Evolutionary conservation across 2,113 vertebrate genomes (phyloP).

Genomic region (Saccopteryx bilineata): DNA sequence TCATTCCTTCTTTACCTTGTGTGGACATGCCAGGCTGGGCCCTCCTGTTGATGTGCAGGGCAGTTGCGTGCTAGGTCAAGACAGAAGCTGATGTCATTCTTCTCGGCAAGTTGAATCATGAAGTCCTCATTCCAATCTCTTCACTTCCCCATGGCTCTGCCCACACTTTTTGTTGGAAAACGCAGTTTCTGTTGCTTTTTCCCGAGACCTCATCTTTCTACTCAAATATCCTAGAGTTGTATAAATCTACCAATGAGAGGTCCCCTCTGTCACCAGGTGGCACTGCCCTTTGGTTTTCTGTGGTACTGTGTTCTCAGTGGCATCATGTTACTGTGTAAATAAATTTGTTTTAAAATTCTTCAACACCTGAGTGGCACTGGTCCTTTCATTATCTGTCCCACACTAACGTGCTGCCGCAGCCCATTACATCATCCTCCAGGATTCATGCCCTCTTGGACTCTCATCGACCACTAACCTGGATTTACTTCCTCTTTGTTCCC

Average conservation of each 20-base stretch:
- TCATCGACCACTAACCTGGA: background rate
- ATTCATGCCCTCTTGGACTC: background rate
- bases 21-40: constrained; percentile 72
- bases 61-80: constrained; percentile 66
- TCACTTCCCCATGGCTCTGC: constrained; percentile 62
- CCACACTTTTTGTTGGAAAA: constrained; percentile 79
- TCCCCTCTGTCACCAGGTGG: constrained; percentile 83
- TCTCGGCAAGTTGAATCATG: constrained; percentile 62
- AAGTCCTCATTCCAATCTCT: constrained; percentile 72
- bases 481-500: background rate
- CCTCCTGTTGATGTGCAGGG: constrained; percentile 83
- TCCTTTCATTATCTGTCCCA: background rate
- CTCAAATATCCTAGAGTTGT: constrained; percentile 82
- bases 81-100: background rate
- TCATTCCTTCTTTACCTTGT: constrained; percentile 68
- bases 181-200: constrained; percentile 84
- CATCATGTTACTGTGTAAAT: constrained; percentile 91
- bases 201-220: constrained; percentile 82
- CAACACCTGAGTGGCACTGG: background rate
- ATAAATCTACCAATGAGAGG: constrained; percentile 78
- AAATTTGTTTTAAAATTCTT: constrained; percentile 89
- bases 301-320: constrained; percentile 90
- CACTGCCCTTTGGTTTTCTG: constrained; percentile 89
- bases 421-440: background rate
- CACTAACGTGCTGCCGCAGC: background rate